phyloP scores from a whole-genome alignment of 1,140 invertebrate genomes.

The Aphis craccivora region DNA sequence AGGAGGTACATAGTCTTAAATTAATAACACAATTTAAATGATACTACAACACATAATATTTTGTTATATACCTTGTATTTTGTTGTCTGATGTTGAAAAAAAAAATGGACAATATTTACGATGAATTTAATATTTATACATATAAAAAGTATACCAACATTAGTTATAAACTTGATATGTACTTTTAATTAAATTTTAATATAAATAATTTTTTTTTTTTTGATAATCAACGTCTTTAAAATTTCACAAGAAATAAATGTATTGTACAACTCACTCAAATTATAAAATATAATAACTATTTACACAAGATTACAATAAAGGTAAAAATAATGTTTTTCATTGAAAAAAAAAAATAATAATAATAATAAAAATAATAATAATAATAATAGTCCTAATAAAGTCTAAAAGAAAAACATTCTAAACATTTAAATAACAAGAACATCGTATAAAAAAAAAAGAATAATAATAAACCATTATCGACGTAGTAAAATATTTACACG shows the following conservation, averaged over 20 bases:
- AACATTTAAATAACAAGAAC: slow-evolving; percentile 58
- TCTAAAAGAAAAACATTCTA: slow-evolving; percentile 58
- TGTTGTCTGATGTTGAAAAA: slow-evolving; percentile 2
- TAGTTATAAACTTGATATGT: not conserved
- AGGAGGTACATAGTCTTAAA: not conserved
- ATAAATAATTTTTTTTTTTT: slow-evolving; percentile 44
- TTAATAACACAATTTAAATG: not conserved
- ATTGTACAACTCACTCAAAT: slow-evolving; percentile 37
- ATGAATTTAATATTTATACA: not conserved
- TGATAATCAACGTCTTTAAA: slow-evolving; percentile 49
- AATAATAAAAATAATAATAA: slow-evolving; percentile 54
- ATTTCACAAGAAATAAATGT: slow-evolving; percentile 53
- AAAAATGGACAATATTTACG: not conserved
- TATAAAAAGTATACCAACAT: not conserved
- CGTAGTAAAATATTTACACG: slow-evolving; percentile 55
- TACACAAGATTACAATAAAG: slow-evolving; percentile 37
- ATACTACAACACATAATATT: not conserved
- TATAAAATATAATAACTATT: slow-evolving; percentile 45
- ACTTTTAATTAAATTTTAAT: slow-evolving; percentile 1
- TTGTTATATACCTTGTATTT: not conserved
- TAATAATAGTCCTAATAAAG: slow-evolving; percentile 54
- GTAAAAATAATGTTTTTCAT: slow-evolving; percentile 33
- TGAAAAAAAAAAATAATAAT: slow-evolving; percentile 44
- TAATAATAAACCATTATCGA: slow-evolving; percentile 53
- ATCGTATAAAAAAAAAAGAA: slow-evolving; percentile 54